phyloP scores from a whole-genome alignment of 2,797 vertebrate species.

The Onychomys arenicola region DNA sequence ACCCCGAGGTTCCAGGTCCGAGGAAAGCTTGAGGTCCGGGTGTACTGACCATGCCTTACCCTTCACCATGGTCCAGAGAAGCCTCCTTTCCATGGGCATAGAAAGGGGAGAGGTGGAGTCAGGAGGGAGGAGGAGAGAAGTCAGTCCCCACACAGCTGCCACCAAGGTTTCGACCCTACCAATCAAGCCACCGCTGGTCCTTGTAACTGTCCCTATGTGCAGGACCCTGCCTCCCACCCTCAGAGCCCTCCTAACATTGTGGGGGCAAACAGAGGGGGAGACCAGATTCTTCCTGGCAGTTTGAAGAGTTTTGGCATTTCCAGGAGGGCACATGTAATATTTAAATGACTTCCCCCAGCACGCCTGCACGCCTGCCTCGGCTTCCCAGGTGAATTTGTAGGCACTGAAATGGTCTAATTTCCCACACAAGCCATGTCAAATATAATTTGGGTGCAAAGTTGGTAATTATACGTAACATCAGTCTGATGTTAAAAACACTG shows the following conservation, averaged over 20 bases:
- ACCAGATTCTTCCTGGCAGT: slow-evolving; percentile 95
- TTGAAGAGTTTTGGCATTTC: slow-evolving; percentile 98
- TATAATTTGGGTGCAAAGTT: slow-evolving; percentile 97
- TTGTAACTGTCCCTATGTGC: background rate
- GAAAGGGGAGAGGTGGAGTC: background rate
- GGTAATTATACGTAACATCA: slow-evolving; percentile 98
- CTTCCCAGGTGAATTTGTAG: slow-evolving; percentile 94
- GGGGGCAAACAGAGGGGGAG: slow-evolving; percentile 30
- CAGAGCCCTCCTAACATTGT: slow-evolving; percentile 83
- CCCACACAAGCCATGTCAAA: slow-evolving; percentile 96
- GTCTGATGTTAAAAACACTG: slow-evolving; percentile 97
- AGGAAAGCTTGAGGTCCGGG: background rate
- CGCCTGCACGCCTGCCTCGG: slow-evolving; percentile 89
- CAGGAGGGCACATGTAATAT: slow-evolving; percentile 95
- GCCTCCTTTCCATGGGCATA: background rate
- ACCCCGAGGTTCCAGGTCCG: background rate
- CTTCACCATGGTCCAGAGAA: background rate
- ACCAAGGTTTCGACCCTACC: slow-evolving; percentile 63
- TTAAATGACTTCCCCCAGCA: slow-evolving; percentile 93
- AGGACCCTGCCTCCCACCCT: slow-evolving; percentile 83
- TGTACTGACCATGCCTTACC: background rate
- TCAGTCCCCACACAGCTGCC: background rate
- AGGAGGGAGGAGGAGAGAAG: background rate
- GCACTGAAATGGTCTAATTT: slow-evolving; percentile 97
- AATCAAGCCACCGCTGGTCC: background rate